phyloP scores from a whole-genome alignment of 2,888 invertebrate genomes.

The Exocentrus adspersus region DNA sequence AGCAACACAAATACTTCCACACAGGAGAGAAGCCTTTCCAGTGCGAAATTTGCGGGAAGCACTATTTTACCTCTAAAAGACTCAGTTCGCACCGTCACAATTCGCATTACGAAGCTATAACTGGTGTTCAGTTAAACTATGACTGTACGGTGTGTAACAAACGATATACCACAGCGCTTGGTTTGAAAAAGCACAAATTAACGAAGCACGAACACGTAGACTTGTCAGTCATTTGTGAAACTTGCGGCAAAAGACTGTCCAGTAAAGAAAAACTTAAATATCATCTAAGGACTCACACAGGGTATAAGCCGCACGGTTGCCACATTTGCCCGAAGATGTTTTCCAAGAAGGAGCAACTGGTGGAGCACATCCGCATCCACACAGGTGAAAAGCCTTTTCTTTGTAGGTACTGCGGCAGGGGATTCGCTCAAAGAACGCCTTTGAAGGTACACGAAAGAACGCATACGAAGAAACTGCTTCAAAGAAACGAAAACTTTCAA shows the following conservation, averaged over 20 bases:
- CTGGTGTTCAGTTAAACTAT: constrained; percentile 57
- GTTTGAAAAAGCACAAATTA: constrained; percentile 54
- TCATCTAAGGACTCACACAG: constrained; percentile 58
- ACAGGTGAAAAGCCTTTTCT: constrained; percentile 60
- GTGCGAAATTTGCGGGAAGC: constrained; percentile 60
- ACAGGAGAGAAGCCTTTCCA: constrained; percentile 63
- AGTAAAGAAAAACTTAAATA: constrained; percentile 59
- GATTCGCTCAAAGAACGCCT: constrained; percentile 68
- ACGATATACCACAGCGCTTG: constrained; percentile 58
- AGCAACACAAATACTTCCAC: constrained; percentile 63
- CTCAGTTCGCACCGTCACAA: constrained; percentile 65
- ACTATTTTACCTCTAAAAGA: constrained; percentile 55
- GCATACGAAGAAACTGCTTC: constrained; percentile 67
- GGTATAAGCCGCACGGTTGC: constrained; percentile 64
- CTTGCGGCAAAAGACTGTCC: constrained; percentile 67
- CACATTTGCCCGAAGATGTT: constrained; percentile 66
- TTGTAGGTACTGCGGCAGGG: constrained; percentile 56
- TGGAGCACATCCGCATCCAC: constrained; percentile 52
- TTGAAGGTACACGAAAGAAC: constrained; percentile 70
- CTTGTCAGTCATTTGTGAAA: constrained; percentile 66
- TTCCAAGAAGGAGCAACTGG: constrained; percentile 60
- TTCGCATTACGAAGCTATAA: constrained; percentile 65
- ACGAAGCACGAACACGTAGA: constrained; percentile 59
- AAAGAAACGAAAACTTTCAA: neutral
- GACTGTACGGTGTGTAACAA: constrained; percentile 60